These are phyloP conservation scores for Uromys caudimaculatus DNA, from an alignment of 2,797 vertebrate genomes.

Conservation along the genomic window DNA sequence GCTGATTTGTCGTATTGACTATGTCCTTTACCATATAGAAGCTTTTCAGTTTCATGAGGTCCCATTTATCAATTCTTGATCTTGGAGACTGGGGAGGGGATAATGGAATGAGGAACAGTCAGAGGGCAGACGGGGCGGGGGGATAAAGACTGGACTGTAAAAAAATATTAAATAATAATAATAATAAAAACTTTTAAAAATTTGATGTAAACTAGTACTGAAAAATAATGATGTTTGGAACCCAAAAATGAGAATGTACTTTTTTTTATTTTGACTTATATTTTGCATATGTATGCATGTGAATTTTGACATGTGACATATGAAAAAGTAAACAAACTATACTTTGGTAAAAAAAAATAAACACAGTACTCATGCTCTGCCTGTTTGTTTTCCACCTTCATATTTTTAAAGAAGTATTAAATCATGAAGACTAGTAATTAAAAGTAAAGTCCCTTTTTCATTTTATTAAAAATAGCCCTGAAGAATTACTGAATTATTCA, in stretches of 20 bases:
- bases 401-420: conserved; percentile 47
- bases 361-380: neutral
- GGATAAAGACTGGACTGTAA: no score
- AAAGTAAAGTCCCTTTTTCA: conserved; percentile 49
- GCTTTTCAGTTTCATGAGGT: no score
- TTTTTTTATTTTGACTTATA: conserved; percentile 37
- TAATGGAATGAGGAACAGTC: no score
- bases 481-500: neutral
- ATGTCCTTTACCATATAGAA: no score
- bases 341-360: neutral
- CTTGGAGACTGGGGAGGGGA: no score
- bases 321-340: neutral
- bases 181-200: conserved; percentile 3
- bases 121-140: no score
- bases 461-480: conserved; percentile 48
- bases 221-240: conserved; percentile 32
- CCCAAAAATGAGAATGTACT: conserved; percentile 5
- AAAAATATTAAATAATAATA: no score
- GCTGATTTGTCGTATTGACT: no score
- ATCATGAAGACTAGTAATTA: conserved; percentile 9
- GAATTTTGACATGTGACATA: conserved; percentile 30
- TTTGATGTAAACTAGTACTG: neutral
- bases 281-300: neutral
- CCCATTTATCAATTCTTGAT: no score
- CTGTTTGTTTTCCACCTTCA: neutral